These are phyloP conservation scores for Sternotherus odoratus DNA, from an alignment of 2,797 vertebrate species.

Conservation along the genomic window DNA sequence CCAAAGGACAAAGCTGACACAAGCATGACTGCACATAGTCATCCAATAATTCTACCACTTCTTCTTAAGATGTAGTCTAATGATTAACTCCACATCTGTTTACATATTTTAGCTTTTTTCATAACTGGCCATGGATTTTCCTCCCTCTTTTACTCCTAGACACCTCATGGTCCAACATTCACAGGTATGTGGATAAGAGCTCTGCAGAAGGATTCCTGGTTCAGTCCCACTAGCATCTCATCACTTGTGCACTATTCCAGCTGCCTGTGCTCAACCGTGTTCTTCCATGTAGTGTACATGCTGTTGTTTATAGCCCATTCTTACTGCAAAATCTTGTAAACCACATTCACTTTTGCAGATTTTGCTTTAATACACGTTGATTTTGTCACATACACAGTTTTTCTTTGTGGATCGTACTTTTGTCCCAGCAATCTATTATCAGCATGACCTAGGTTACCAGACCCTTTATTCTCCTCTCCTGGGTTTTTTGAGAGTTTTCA, in stretches of 20 bases:
- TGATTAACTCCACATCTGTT: background rate
- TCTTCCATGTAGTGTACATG: background rate
- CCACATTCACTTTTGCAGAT: background rate
- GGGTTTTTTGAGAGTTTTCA: background rate
- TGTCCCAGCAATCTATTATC: background rate
- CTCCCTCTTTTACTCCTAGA: background rate
- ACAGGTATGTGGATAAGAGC: background rate
- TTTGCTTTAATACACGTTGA: background rate
- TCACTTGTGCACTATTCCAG: background rate
- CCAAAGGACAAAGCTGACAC: background rate
- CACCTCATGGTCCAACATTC: background rate
- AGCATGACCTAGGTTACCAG: background rate
- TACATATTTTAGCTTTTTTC: background rate
- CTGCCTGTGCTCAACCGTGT: background rate
- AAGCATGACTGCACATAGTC: background rate
- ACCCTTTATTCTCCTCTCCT: background rate
- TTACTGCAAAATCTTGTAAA: background rate
- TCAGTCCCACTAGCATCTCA: background rate
- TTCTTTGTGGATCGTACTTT: slow-evolving; percentile 21
- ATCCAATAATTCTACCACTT: background rate
- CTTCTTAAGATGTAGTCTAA: background rate
- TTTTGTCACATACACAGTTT: slow-evolving; percentile 1
- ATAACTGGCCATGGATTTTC: background rate
- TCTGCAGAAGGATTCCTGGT: background rate
- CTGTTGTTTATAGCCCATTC: background rate